These are phyloP conservation scores for Aurelia coerulea DNA, from an alignment of 30 jellyfish, hydroid and myxozoan genomes.

Conservation along the genomic window DNA sequence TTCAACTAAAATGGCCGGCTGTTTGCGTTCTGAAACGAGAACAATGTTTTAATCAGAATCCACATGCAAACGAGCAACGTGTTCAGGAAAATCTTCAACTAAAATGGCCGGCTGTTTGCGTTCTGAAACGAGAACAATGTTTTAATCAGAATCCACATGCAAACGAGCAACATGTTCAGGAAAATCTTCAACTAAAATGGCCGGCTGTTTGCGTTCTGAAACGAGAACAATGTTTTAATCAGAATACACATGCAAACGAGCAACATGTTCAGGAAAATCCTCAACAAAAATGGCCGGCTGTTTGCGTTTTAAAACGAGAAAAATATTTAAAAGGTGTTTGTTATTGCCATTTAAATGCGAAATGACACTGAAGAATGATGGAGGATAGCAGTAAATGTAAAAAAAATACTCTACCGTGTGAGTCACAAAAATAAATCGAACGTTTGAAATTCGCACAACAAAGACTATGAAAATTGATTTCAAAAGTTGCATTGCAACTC, in stretches of 20 bases:
- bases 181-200: slow-evolving; percentile 68
- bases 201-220: slow-evolving; percentile 57
- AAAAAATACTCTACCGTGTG: too few relatives aligned
- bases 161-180: slow-evolving; percentile 70
- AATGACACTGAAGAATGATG: neutral
- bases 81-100: slow-evolving; percentile 70
- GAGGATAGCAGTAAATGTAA: neutral
- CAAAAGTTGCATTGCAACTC: too few relatives aligned
- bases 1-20: slow-evolving; percentile 55
- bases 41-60: slow-evolving; percentile 93
- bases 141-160: slow-evolving; percentile 93
- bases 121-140: too few relatives aligned
- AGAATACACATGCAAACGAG: slow-evolving; percentile 84
- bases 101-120: slow-evolving; percentile 59
- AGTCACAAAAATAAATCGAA: too few relatives aligned
- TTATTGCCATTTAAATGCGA: neutral
- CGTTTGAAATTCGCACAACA: too few relatives aligned
- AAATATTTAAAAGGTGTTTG: neutral
- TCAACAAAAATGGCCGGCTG: slow-evolving; percentile 54
- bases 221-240: slow-evolving; percentile 39
- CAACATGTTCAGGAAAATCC: slow-evolving; percentile 74
- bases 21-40: slow-evolving; percentile 68
- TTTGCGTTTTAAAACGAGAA: slow-evolving; percentile 33
- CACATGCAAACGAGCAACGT: slow-evolving; percentile 82
- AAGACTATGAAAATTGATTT: too few relatives aligned